phyloP scores from a whole-genome alignment of 2,113 vertebrate species.

The Labeo catla region DNA sequence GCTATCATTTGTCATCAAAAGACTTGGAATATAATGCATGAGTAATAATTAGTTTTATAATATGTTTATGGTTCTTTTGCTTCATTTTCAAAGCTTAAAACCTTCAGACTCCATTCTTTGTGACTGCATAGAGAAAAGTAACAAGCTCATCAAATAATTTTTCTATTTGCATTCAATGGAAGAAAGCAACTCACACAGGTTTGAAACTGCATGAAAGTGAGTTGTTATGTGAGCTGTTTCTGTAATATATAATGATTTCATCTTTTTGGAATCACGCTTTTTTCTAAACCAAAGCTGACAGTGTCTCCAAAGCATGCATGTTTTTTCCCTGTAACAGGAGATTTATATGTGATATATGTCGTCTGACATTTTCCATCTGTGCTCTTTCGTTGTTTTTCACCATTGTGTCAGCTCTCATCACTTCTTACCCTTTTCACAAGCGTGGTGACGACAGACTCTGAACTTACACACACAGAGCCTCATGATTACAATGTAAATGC shows the following conservation, averaged over 20 bases:
- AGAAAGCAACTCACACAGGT: not conserved
- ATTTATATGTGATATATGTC: not conserved
- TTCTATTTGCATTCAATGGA: not conserved
- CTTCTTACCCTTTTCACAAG: not conserved
- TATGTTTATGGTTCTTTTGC: not conserved
- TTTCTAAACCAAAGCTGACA: not conserved
- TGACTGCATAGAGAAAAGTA: not conserved
- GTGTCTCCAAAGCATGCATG: not conserved
- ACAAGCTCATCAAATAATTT: not conserved
- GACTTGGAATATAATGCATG: not conserved
- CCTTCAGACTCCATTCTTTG: not conserved
- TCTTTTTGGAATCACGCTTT: not conserved
- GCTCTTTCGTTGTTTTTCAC: conserved; percentile 5
- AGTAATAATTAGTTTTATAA: not conserved
- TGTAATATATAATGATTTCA: conserved; percentile 11
- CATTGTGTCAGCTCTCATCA: conserved; percentile 24
- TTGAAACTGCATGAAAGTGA: not conserved
- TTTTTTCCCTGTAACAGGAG: not conserved
- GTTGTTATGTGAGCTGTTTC: not conserved
- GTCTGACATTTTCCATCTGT: conserved; percentile 20
- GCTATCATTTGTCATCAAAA: not conserved
- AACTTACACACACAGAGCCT: not conserved
- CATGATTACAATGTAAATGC: conserved; percentile 22
- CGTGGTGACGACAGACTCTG: conserved; percentile 5
- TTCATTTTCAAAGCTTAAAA: not conserved